Evolutionary conservation across 2,888 invertebrate genomes (phyloP).

Genomic region (Caenorhabditis sp.): DNA sequence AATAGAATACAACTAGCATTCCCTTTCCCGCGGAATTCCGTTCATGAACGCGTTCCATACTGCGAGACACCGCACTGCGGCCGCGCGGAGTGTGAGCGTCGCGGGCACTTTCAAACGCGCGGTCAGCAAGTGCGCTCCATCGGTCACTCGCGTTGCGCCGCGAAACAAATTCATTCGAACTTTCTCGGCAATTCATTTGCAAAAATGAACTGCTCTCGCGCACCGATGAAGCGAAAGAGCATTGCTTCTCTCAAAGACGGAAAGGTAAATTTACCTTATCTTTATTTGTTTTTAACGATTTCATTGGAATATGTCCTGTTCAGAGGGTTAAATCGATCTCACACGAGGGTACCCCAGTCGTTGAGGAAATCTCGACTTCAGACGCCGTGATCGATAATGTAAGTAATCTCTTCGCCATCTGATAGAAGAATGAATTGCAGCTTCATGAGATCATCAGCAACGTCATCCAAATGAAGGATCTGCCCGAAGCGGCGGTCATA

Average conservation of each 20-base stretch:
- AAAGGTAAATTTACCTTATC: constrained; percentile 8
- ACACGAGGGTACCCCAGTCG: constrained; percentile 9
- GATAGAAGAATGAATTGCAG: constrained; percentile 17
- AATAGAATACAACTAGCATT: no score
- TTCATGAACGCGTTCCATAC: no score
- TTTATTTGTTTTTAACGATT: background rate
- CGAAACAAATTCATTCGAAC: constrained; percentile 13
- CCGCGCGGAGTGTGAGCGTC: no score
- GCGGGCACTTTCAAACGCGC: no score
- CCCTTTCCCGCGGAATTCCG: no score
- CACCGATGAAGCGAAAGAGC: constrained; percentile 20
- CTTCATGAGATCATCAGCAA: constrained; percentile 19
- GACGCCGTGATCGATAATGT: constrained; percentile 24
- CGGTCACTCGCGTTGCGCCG: background rate
- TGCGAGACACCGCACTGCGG: no score
- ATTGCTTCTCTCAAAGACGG: background rate
- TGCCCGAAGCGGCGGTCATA: constrained; percentile 41
- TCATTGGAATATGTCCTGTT: background rate
- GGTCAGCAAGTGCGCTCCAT: constrained; percentile 21
- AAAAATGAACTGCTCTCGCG: constrained; percentile 28
- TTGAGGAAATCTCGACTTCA: constrained; percentile 22
- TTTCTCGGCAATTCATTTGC: background rate
- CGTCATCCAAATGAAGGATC: background rate
- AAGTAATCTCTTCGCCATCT: background rate
- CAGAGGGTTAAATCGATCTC: constrained; percentile 33